A percentile compares a stretch with the other conserved stretches of the same genome.
phyloP scores from a whole-genome alignment of 2,888 invertebrate genomes.

The Digitonthophagus gazella region DNA sequence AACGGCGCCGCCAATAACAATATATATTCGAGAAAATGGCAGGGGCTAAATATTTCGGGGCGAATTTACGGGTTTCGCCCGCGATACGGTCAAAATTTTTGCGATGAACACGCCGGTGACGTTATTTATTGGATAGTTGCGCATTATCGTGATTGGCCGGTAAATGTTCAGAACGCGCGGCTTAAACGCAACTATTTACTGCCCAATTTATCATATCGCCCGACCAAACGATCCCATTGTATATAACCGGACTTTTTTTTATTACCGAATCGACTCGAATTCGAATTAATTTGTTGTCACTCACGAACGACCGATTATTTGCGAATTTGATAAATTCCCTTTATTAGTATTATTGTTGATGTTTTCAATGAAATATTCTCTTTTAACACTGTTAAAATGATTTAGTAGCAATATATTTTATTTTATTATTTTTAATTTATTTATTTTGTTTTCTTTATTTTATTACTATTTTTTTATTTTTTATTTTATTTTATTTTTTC shows the following conservation, averaged over 20 bases:
- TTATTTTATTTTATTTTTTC: background rate
- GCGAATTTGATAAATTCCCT: background rate
- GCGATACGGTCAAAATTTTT: constrained; percentile 39
- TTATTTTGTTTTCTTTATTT: no score
- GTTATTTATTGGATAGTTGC: constrained; percentile 40
- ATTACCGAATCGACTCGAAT: background rate
- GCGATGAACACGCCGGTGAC: constrained; percentile 31
- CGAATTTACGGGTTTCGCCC: constrained; percentile 37
- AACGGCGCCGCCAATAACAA: constrained; percentile 30
- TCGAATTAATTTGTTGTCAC: background rate
- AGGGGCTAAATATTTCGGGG: constrained; percentile 36
- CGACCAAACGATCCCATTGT: background rate
- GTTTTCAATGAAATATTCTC: background rate
- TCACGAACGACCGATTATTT: background rate
- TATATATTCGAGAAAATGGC: constrained; percentile 35
- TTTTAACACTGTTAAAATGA: background rate
- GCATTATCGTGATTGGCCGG: constrained; percentile 35
- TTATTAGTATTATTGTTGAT: background rate
- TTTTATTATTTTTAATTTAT: no score
- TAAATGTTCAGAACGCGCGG: constrained; percentile 28
- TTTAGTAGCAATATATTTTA: background rate
- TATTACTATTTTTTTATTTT: background rate
- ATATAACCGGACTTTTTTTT: background rate
- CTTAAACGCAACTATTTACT: constrained; percentile 24
- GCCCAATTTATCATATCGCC: constrained; percentile 16